Evolutionary conservation across 2,113 vertebrate species (phyloP).

Genomic region (Cairina moschata): DNA sequence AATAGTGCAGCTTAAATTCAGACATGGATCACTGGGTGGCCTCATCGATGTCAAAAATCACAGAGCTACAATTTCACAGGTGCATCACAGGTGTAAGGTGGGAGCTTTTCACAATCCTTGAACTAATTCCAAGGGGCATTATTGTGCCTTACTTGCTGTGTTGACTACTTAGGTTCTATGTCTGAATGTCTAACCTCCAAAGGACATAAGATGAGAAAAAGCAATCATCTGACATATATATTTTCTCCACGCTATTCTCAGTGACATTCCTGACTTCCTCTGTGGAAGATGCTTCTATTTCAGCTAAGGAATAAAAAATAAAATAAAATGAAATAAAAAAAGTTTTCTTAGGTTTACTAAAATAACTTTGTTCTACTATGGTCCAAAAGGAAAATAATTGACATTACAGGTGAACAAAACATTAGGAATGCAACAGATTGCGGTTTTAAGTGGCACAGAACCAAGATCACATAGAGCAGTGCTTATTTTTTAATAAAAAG

Average conservation of each 20-base stretch:
- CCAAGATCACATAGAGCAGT: neutral
- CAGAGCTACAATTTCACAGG: fast-evolving
- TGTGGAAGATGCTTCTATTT: neutral
- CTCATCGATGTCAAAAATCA: neutral
- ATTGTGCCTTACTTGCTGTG: too few species aligned
- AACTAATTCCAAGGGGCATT: neutral
- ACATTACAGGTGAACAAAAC: neutral
- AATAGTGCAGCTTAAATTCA: too few species aligned
- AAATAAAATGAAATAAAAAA: too few species aligned
- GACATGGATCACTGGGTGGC: too few species aligned
- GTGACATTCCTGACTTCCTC: neutral
- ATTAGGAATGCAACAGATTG: neutral
- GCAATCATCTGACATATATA: too few species aligned
- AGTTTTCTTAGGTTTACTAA: neutral
- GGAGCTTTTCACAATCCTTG: neutral
- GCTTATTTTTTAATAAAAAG: neutral
- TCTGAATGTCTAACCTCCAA: neutral
- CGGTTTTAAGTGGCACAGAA: neutral
- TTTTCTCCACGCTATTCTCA: neutral
- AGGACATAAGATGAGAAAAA: neutral
- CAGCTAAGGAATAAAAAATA: too few species aligned
- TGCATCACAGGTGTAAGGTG: neutral
- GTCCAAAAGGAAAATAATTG: neutral
- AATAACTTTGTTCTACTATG: neutral
- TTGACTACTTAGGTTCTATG: too few species aligned